Evolutionary conservation across 2,888 invertebrate species (phyloP).

Genomic region (Hydroisotoma schaefferi): DNA sequence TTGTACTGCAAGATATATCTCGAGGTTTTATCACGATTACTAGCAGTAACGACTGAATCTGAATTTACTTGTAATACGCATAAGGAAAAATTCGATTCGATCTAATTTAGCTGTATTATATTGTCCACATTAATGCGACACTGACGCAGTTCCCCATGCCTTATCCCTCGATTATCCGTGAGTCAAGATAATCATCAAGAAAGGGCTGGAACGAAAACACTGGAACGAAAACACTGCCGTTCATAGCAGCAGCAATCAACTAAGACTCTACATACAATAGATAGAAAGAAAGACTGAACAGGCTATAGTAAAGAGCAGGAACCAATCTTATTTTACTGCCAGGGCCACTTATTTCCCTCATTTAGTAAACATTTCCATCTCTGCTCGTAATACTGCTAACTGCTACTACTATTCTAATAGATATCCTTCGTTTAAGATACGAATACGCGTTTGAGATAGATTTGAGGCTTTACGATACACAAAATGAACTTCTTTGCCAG

Average conservation of each 20-base stretch:
- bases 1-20: neutral
- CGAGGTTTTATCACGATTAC: neutral
- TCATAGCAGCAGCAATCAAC: neutral
- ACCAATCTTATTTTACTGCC: neutral
- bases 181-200: slow-evolving; percentile 4
- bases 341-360: neutral
- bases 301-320: neutral
- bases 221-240: neutral
- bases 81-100: neutral
- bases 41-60: neutral
- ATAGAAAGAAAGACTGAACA: no score
- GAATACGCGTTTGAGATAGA: no score
- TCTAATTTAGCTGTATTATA: neutral
- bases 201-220: neutral
- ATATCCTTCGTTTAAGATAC: no score
- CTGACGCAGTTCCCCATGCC: neutral
- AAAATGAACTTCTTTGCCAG: no score
- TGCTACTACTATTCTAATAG: no score
- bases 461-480: no score
- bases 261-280: neutral
- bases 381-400: no score
- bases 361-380: neutral
- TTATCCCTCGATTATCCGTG: neutral
- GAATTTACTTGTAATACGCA: neutral
- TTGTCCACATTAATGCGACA: neutral